Conservation (phyloP, 2,113 vertebrate genomes). For the Poicephalus meyeri region DNA sequence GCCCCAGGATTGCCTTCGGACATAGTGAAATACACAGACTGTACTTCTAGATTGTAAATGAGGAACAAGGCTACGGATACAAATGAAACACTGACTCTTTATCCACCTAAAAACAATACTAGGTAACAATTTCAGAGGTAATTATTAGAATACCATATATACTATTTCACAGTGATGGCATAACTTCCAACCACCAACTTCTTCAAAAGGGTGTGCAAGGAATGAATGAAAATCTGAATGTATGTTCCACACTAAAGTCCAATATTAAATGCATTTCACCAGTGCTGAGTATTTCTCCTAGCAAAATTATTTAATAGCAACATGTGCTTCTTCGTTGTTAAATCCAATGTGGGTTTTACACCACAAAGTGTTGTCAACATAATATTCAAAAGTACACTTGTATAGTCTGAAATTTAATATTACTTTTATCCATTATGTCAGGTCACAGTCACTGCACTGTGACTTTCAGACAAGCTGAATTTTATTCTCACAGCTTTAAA, state of each 20-base stretch:
- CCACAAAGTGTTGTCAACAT: neutral
- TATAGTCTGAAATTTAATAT: neutral
- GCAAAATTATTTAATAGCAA: neutral
- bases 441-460: neutral
- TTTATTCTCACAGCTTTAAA: neutral
- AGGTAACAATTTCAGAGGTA: neutral
- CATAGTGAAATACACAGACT: neutral
- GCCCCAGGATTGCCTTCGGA: neutral
- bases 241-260: neutral
- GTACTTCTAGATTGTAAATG: neutral
- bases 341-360: neutral
- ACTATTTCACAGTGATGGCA: neutral
- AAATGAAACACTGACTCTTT: neutral
- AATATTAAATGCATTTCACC: neutral
- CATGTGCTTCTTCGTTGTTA: neutral
- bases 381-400: neutral
- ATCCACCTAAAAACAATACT: neutral
- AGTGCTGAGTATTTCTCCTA: neutral
- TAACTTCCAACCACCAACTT: neutral
- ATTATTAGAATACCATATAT: neutral
- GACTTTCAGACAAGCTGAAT: neutral
- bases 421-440: neutral
- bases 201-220: neutral
- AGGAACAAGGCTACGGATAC: neutral
- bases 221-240: neutral